A percentile compares a stretch with the other conserved stretches of the same genome.
phyloP scores from a whole-genome alignment of 2,888 invertebrate species.

The Furcula furcula region DNA sequence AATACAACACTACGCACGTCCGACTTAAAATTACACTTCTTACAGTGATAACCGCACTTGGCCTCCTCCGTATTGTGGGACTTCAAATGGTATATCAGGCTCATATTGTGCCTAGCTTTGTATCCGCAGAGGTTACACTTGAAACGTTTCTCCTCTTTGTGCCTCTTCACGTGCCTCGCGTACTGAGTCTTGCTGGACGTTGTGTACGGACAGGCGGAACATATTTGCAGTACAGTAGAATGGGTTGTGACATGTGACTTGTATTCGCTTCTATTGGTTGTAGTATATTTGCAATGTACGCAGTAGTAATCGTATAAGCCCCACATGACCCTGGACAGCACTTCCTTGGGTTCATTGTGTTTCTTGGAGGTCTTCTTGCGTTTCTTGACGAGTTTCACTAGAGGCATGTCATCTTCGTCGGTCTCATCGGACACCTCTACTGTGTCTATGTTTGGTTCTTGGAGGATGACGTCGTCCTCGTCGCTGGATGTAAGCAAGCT shows the following conservation, averaged over 20 bases:
- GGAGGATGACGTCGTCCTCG: constrained; percentile 66
- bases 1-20: constrained; percentile 4
- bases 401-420: constrained; percentile 64
- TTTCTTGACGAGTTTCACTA: constrained; percentile 43
- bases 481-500: constrained; percentile 68
- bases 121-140: constrained; percentile 58
- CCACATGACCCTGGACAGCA: constrained; percentile 23
- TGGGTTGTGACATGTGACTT: constrained; percentile 27
- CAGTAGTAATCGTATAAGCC: constrained; percentile 47
- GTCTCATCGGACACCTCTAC: constrained; percentile 65
- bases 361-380: constrained; percentile 15
- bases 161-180: constrained; percentile 47
- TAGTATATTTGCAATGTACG: constrained; percentile 40
- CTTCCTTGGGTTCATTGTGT: constrained; percentile 5
- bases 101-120: constrained; percentile 58
- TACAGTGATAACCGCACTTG: constrained; percentile 12
- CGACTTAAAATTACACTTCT: constrained; percentile 12
- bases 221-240: constrained; percentile 36
- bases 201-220: constrained; percentile 51
- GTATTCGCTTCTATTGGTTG: constrained; percentile 21
- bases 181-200: constrained; percentile 47
- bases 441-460: constrained; percentile 66
- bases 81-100: constrained; percentile 56
- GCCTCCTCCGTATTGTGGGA: constrained; percentile 26
- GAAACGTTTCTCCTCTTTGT: constrained; percentile 45